Percentiles rank a stretch among this genome's conserved stretches.
phyloP scores from a whole-genome alignment of 2,797 vertebrate genomes.

The Erethizon dorsatum region DNA sequence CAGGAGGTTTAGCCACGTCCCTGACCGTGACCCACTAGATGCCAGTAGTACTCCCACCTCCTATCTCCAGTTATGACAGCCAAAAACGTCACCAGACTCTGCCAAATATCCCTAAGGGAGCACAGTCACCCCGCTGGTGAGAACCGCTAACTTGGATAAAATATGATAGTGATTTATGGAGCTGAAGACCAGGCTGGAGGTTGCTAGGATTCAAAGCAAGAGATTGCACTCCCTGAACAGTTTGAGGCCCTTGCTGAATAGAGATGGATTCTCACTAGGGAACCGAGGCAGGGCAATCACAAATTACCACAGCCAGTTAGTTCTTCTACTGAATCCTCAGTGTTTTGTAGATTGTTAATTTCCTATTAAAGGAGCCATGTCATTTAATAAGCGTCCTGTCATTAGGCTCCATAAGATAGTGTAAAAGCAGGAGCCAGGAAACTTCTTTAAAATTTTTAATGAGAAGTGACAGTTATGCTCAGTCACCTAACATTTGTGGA shows the following conservation, averaged over 20 bases:
- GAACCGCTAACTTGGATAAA: constrained; percentile 31
- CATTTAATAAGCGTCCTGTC: constrained; percentile 68
- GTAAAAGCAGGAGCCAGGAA: constrained; percentile 46
- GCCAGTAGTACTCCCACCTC: neutral
- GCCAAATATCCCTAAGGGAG: neutral
- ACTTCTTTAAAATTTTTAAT: constrained; percentile 66
- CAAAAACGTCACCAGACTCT: neutral
- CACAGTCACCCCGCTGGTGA: neutral
- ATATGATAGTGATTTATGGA: constrained; percentile 54
- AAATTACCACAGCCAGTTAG: constrained; percentile 62
- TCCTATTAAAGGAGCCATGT: constrained; percentile 74
- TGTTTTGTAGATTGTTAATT: constrained; percentile 72
- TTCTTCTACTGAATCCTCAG: neutral
- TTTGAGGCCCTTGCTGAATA: constrained; percentile 45
- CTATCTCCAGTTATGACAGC: neutral
- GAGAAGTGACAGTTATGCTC: constrained; percentile 55
- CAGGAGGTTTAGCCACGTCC: rapidly evolving
- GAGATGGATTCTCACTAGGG: constrained; percentile 59
- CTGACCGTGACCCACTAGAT: neutral
- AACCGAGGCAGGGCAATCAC: constrained; percentile 47
- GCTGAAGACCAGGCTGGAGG: constrained; percentile 1
- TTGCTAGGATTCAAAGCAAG: neutral
- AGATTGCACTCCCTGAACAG: neutral
- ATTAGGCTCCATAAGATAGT: constrained; percentile 56
- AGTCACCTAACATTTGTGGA: constrained; percentile 43